Percentiles rank a stretch among this genome's conserved stretches.
These are phyloP conservation scores for Beaufortia kweichowensis DNA, from an alignment of 2,113 vertebrate species.

Conservation along the genomic window DNA sequence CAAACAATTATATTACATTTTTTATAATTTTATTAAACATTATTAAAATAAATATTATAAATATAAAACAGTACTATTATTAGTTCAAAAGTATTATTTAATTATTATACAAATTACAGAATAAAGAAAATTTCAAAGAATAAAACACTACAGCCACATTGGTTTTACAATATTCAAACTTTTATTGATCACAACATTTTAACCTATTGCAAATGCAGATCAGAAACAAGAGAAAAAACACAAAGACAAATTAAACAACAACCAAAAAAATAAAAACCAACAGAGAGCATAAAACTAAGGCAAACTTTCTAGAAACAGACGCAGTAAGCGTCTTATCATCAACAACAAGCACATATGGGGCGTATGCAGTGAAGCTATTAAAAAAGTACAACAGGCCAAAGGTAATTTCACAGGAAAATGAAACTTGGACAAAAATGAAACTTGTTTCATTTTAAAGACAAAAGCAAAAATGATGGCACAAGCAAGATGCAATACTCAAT, in stretches of 20 bases:
- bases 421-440: not conserved
- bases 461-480: slow-evolving; percentile 1
- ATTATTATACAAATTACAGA: too few species aligned
- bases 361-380: not conserved
- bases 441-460: not conserved
- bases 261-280: slow-evolving; percentile 35
- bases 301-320: slow-evolving; percentile 31
- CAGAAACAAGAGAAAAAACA: slow-evolving; percentile 10
- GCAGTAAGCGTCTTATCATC: not conserved
- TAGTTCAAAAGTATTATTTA: too few species aligned
- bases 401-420: not conserved
- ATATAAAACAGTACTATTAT: too few species aligned
- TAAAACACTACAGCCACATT: not conserved
- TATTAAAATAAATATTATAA: too few species aligned
- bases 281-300: slow-evolving; percentile 42
- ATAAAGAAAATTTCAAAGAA: not conserved
- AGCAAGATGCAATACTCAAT: not conserved
- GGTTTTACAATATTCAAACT: slow-evolving; percentile 30
- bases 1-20: too few species aligned
- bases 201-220: slow-evolving; percentile 41
- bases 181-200: slow-evolving; percentile 51
- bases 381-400: slow-evolving; percentile 18
- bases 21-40: too few species aligned
- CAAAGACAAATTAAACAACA: not conserved
- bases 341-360: not conserved